phyloP scores from a whole-genome alignment of 2,797 vertebrate species.

The Hirundo rustica region DNA sequence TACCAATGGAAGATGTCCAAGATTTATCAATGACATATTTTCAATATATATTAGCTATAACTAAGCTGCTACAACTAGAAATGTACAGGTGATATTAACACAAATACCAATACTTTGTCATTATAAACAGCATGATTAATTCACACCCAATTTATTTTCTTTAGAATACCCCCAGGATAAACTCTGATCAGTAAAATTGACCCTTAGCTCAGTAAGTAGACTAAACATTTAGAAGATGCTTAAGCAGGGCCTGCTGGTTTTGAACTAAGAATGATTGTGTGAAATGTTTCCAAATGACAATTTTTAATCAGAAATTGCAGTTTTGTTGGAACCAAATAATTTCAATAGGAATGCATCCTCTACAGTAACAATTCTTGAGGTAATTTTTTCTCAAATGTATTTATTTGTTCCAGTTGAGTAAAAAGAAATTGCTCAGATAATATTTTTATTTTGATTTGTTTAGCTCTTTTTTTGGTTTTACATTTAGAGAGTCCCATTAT shows the following conservation, averaged over 20 bases:
- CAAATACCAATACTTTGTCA: background rate
- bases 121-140: background rate
- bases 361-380: background rate
- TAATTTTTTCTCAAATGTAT: background rate
- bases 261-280: background rate
- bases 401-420: background rate
- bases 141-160: background rate
- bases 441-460: background rate
- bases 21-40: background rate
- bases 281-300: background rate
- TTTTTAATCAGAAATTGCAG: background rate
- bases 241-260: background rate
- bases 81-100: background rate
- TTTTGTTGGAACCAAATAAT: background rate
- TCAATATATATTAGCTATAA: background rate
- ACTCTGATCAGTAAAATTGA: background rate
- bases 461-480: background rate
- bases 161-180: background rate
- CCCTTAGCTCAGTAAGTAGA: background rate
- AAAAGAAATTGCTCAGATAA: background rate
- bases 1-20: background rate
- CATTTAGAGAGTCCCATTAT: background rate
- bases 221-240: background rate
- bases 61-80: background rate
- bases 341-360: background rate